Percentiles rank a stretch among this genome's conserved stretches.
Evolutionary conservation across 2,113 vertebrate species (phyloP).

Genomic region (Silurus asotus): DNA sequence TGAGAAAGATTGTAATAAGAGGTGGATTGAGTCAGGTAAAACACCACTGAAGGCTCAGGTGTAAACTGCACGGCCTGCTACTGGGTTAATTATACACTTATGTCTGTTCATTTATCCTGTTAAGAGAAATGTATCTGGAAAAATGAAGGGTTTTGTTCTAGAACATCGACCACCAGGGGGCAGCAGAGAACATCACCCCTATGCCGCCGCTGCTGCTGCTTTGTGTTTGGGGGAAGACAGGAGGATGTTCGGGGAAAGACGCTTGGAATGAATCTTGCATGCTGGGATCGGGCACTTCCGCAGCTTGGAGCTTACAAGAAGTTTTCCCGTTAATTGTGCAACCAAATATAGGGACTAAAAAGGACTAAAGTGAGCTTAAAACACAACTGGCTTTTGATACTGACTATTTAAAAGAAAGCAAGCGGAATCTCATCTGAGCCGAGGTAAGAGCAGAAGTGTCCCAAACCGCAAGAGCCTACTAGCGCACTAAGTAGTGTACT

Average conservation of each 20-base stretch:
- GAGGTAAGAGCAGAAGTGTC: slow-evolving; percentile 32
- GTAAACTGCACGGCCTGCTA: too few species aligned
- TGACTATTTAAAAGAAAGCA: neutral
- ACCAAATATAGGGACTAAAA: neutral
- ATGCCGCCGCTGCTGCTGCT: neutral
- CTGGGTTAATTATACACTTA: too few species aligned
- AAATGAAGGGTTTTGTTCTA: neutral
- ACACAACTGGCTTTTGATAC: neutral
- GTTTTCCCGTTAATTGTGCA: neutral
- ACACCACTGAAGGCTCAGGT: too few species aligned
- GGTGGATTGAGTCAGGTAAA: too few species aligned
- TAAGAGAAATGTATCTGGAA: too few species aligned
- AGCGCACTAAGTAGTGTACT: neutral
- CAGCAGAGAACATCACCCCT: slow-evolving; percentile 13
- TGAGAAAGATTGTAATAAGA: too few species aligned
- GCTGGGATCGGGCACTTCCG: slow-evolving; percentile 55
- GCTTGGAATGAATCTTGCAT: slow-evolving; percentile 29
- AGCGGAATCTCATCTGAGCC: neutral
- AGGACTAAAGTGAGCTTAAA: neutral
- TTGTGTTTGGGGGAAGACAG: neutral
- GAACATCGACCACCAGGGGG: neutral
- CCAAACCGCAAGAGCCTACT: neutral
- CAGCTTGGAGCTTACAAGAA: slow-evolving; percentile 24
- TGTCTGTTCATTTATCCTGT: too few species aligned
- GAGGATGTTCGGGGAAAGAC: slow-evolving; percentile 25